These are phyloP conservation scores for Poeciliopsis retropinna DNA, from an alignment of 2,113 vertebrate genomes.

Conservation along the genomic window DNA sequence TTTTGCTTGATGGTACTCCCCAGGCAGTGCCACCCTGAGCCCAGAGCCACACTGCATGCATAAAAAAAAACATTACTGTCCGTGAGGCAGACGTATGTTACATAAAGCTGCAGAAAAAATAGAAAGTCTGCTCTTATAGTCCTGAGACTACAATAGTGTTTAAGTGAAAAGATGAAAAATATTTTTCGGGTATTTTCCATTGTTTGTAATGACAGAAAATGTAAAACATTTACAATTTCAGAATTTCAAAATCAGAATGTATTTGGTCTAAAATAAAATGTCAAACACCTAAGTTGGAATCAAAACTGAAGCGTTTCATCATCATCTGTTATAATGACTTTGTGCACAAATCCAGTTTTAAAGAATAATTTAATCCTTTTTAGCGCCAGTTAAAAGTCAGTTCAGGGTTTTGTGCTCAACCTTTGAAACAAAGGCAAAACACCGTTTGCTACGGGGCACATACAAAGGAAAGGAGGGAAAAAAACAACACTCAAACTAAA, in stretches of 20 bases:
- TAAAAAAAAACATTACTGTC: too few relatives aligned
- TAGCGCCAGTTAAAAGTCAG: neutral
- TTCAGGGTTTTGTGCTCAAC: neutral
- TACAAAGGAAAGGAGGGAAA: neutral
- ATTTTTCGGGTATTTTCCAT: neutral
- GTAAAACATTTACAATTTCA: neutral
- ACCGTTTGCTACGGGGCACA: neutral
- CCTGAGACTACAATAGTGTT: neutral
- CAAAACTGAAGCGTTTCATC: neutral
- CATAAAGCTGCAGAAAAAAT: neutral
- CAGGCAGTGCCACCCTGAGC: too few relatives aligned
- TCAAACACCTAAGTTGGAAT: neutral
- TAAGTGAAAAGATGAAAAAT: neutral
- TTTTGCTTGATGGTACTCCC: too few relatives aligned
- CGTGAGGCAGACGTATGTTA: neutral
- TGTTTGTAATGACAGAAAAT: neutral
- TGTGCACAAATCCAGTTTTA: neutral
- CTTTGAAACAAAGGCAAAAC: neutral
- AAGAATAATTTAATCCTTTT: neutral
- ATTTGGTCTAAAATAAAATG: neutral
- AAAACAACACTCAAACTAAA: neutral
- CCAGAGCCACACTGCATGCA: too few relatives aligned
- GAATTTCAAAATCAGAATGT: neutral
- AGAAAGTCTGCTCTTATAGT: neutral
- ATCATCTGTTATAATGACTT: neutral